These are phyloP conservation scores for Anguilla megastoma DNA, from an alignment of 2,797 vertebrate species.

Conservation along the genomic window DNA sequence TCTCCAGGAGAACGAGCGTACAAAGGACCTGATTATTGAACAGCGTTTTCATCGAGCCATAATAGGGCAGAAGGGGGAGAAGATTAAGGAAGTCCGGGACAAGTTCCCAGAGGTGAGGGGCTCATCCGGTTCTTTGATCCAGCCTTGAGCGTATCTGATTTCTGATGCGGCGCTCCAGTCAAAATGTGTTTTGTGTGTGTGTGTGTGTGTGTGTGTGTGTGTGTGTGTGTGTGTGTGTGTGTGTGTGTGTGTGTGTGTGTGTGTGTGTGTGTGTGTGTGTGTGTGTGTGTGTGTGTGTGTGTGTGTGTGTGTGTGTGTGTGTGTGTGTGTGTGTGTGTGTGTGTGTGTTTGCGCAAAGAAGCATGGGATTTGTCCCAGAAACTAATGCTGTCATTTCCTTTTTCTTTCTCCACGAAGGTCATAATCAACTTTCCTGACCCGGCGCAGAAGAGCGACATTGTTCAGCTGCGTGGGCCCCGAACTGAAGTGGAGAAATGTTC, in stretches of 20 bases:
- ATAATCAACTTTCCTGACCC: constrained; percentile 99
- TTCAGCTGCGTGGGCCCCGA: constrained; percentile 92
- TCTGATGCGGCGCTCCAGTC: neutral
- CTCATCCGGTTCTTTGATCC: neutral
- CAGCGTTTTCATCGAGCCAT: constrained; percentile 98
- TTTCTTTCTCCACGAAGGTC: constrained; percentile 71
- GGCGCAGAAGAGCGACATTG: constrained; percentile 92
- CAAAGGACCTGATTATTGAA: constrained; percentile 98
- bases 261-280: too few relatives aligned
- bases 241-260: too few relatives aligned
- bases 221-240: too few relatives aligned
- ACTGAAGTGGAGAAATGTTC: constrained; percentile 97
- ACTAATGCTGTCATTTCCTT: constrained; percentile 16
- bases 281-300: too few relatives aligned
- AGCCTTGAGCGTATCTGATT: neutral
- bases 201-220: too few relatives aligned
- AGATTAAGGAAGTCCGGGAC: constrained; percentile 94
- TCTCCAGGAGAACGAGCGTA: constrained; percentile 95
- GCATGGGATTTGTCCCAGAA: neutral
- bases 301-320: too few relatives aligned
- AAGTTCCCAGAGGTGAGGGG: constrained; percentile 92
- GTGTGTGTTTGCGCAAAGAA: too few relatives aligned
- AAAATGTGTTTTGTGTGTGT: too few relatives aligned
- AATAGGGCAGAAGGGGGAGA: constrained; percentile 98
- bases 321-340: too few relatives aligned